These are phyloP conservation scores for Drosophila arawakana DNA, from an alignment of 1,140 invertebrate genomes.

Conservation along the genomic window DNA sequence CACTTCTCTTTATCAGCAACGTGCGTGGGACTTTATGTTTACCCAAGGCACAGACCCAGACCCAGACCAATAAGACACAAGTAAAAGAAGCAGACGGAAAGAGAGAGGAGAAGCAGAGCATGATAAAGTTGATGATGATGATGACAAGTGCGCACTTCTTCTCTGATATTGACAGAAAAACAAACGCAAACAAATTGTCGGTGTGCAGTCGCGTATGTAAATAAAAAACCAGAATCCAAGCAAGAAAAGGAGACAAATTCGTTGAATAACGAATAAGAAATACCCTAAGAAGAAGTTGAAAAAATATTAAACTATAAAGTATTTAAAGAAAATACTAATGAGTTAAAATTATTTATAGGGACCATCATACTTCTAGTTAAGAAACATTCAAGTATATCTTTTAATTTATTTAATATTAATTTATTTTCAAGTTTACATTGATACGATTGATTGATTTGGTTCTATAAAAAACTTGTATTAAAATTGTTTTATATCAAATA, in stretches of 20 bases:
- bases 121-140: constrained; percentile 39
- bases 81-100: neutral
- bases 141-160: constrained; percentile 69
- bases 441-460: too few relatives aligned
- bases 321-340: too few relatives aligned
- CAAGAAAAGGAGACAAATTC: neutral
- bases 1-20: constrained; percentile 51
- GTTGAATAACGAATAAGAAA: neutral
- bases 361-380: too few relatives aligned
- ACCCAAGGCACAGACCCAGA: constrained; percentile 49
- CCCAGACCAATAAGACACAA: constrained; percentile 13
- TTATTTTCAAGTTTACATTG: too few relatives aligned
- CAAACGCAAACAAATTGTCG: constrained; percentile 80
- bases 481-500: neutral
- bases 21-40: constrained; percentile 73
- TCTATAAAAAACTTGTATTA: too few relatives aligned
- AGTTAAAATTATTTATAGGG: too few relatives aligned
- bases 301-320: too few relatives aligned
- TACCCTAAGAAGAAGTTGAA: neutral
- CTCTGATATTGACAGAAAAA: constrained; percentile 75
- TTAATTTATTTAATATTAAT: too few relatives aligned
- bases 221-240: constrained; percentile 53
- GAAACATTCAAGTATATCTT: too few relatives aligned
- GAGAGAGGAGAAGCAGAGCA: neutral
- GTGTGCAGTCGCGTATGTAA: constrained; percentile 70